Base-by-base conservation (phyloP, 2,888 invertebrate species). In the Stenodera caucasica region DNA sequence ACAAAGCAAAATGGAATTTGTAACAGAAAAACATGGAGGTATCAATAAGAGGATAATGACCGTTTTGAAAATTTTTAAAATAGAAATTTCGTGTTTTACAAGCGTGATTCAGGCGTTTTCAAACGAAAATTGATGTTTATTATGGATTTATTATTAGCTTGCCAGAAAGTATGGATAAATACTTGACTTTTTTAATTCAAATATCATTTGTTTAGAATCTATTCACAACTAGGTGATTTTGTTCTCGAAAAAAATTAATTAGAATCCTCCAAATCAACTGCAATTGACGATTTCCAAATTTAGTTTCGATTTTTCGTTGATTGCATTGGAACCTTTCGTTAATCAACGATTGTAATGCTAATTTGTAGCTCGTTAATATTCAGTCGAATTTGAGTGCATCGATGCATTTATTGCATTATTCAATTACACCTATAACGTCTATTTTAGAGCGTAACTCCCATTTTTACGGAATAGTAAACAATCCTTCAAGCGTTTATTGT, bases 101-200 rank as follows among this genome's bases (percentile, higher is more conserved):
- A 45, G 11, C 9, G 45, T 45, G 45, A 45, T 45, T 45, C 45
- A 45, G 45, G 5, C 45, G 21, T 45, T 45, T 21, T 45, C 12
- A 45, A 18, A 45, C 12, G 45, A 45, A 45, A 21, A 45, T 45
- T 21, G 21, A 45, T 45, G 18, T 45, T 45, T 45, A 45, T 45
- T 45, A 45, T 45, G 45, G 45, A 21, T 21, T 45, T 45, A 45
- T 45, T 45, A 45, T 45, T 45, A 45, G 45, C 45, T 45, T 45
- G 45, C 21, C 45, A 45, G 45, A 45, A 45, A 45, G 21, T 45
- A 12, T 45, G 8, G 18, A 45, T 21, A 21, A 12, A 1, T 5
- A 45, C 45, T 7, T 14, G 14, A 37, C 15, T 15, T n/a, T 15
- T 15, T 37, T 21, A 45, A 45, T 45, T 21, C 21, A 45, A 45